Evolutionary conservation across 2,113 vertebrate genomes (phyloP), one percentile per base, ranked within the genome.

Genomic region (Hoplias malabaricus): DNA sequence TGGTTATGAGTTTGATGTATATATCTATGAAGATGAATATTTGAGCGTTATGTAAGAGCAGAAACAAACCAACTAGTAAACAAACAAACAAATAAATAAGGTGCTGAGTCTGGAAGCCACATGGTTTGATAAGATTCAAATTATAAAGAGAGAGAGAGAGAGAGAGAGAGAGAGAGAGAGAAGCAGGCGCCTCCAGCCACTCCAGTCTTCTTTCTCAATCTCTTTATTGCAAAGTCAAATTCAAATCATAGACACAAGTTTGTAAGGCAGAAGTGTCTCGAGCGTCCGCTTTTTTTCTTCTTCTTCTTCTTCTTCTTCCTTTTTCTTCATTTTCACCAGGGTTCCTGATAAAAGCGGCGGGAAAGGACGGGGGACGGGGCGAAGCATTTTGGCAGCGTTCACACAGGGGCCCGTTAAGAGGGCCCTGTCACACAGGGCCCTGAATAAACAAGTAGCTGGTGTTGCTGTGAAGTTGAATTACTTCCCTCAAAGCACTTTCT

Each of bases 391-490:
- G 90, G 90, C 77, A 86, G 84, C 82, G 90, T 90, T 88, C 89
- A 82, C 88, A 90, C 90, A 85, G 90, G 31, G 59, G 84, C 87
- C 83, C 81, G 88, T 87, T 92, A 92, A 91, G 93, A 93, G 89
- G 88, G 80, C 82, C 80, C 25, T 53, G 86, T 91, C 86, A 50
- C 86, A 90, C 86, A 27, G 84, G 87, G 89, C 92, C 85, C 92
- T 93, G 94, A 95, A 96, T 96, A 95, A 94, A 94, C 94, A 96
- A 94, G 93, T 91, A 93, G 93, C 92, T 84, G 88, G 91, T 89
- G 89, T 94, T 94, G 93, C 94, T 97, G 85, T 92, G 94, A 96
- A 96, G 95, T 93, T 96, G 94, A 96, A 95, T 96, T 95, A 94
- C 95, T 95, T 94, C 89, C 94, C 95, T 97, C 93, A 96, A 94